Evolutionary conservation across 2,797 vertebrate species (phyloP).

Genomic region (Pempheris klunzingeri): DNA sequence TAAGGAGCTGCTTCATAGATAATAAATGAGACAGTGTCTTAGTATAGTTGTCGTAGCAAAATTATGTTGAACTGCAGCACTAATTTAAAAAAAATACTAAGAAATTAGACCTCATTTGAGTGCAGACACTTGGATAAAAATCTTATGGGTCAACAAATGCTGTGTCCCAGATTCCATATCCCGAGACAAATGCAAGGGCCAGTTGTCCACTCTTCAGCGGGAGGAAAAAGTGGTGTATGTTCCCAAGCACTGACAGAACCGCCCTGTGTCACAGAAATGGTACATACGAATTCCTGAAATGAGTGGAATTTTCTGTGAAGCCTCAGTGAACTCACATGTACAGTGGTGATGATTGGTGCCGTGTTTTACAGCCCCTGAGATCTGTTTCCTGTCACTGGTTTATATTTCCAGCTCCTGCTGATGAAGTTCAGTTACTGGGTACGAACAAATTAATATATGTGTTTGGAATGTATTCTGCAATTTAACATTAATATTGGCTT

Average conservation of each 20-base stretch:
- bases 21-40: neutral
- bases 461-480: no score
- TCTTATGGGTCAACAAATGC: slow-evolving; percentile 8
- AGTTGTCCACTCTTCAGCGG: neutral
- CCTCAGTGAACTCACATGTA: neutral
- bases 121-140: neutral
- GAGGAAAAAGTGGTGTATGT: neutral
- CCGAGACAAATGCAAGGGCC: neutral
- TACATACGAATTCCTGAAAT: neutral
- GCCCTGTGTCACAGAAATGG: slow-evolving; percentile 14
- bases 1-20: neutral
- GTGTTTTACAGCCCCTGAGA: neutral
- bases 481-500: no score
- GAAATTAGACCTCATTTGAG: neutral
- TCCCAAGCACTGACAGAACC: slow-evolving; percentile 1
- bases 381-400: slow-evolving; percentile 1
- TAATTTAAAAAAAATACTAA: neutral
- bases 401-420: neutral
- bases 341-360: neutral
- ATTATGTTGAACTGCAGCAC: neutral
- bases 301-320: slow-evolving; percentile 13
- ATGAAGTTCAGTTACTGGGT: neutral
- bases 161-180: slow-evolving; percentile 25
- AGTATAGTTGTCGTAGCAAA: no score
- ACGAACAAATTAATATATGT: neutral